Evolutionary conservation across 2,888 invertebrate genomes (phyloP).

Genomic region (Plagodis dolabraria): DNA sequence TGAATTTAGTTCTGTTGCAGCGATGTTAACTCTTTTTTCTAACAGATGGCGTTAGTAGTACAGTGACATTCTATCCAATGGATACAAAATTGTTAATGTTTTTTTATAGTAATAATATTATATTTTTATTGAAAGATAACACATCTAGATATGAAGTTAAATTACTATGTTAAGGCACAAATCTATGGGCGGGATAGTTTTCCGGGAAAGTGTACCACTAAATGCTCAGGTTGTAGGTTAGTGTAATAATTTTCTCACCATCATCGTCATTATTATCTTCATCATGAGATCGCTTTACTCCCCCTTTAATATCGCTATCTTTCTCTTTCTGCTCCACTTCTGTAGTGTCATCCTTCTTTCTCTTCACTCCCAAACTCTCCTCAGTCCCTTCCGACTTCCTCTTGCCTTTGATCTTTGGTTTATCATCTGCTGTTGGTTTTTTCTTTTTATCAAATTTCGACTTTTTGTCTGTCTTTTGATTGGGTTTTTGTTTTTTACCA

Average conservation of each 20-base stretch:
- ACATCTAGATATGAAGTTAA: too few relatives aligned
- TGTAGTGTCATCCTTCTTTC: constrained; percentile 61
- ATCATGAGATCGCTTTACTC: constrained; percentile 66
- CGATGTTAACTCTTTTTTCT: too few relatives aligned
- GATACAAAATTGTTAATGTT: too few relatives aligned
- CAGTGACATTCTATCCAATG: too few relatives aligned
- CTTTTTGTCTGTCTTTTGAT: constrained; percentile 62
- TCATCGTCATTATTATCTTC: constrained; percentile 15
- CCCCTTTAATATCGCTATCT: constrained; percentile 51
- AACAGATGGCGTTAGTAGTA: too few relatives aligned
- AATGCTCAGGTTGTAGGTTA: too few relatives aligned
- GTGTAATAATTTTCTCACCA: constrained; percentile 26
- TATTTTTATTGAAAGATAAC: too few relatives aligned
- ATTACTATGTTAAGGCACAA: too few relatives aligned
- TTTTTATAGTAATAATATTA: too few relatives aligned
- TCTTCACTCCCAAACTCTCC: constrained; percentile 59
- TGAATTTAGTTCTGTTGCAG: too few relatives aligned
- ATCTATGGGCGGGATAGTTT: too few relatives aligned
- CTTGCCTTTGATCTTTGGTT: constrained; percentile 57
- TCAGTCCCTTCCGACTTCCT: constrained; percentile 55
- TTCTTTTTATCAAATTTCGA: constrained; percentile 58
- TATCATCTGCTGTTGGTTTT: constrained; percentile 44
- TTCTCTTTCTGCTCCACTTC: constrained; percentile 52
- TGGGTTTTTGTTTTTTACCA: constrained; percentile 61
- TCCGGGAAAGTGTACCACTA: too few relatives aligned